A percentile compares a stretch with the other conserved stretches of the same genome.
phyloP scores from a whole-genome alignment of 2,888 invertebrate species.

The Trichogramma dendrolimi region DNA sequence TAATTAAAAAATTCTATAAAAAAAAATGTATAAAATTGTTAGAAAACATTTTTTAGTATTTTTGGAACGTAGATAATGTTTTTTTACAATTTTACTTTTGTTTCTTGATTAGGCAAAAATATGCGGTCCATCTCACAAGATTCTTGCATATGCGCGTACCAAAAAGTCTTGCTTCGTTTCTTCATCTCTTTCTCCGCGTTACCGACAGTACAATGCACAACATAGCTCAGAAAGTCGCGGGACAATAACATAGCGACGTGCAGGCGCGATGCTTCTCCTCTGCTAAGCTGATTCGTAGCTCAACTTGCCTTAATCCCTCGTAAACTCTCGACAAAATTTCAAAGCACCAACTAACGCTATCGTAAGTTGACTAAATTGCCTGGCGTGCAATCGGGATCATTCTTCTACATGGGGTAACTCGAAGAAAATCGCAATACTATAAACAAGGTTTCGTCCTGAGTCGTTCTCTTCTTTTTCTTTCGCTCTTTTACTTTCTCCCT shows the following conservation, averaged over 20 bases:
- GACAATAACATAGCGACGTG: neutral
- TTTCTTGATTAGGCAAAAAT: too few relatives aligned
- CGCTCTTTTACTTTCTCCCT: neutral
- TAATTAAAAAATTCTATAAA: too few relatives aligned
- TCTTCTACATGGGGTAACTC: conserved; percentile 14
- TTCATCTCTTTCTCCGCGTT: too few relatives aligned
- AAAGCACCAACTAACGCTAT: conserved; percentile 29
- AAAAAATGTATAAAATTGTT: too few relatives aligned
- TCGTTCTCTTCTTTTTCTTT: neutral
- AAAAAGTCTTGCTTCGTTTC: too few relatives aligned
- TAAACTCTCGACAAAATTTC: conserved; percentile 37
- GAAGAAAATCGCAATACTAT: conserved; percentile 17
- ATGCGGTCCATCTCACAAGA: too few relatives aligned
- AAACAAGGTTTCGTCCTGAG: conserved; percentile 16
- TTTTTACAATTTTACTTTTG: too few relatives aligned
- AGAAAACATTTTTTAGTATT: too few relatives aligned
- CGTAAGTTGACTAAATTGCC: conserved; percentile 30
- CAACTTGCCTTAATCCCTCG: conserved; percentile 38
- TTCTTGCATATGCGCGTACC: too few relatives aligned
- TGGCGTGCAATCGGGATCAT: conserved; percentile 24
- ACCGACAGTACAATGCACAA: too few relatives aligned
- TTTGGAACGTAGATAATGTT: too few relatives aligned
- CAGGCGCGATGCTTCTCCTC: conserved; percentile 3
- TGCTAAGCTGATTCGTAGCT: conserved; percentile 38
- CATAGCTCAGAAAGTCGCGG: too few relatives aligned